A percentile compares a stretch with the other conserved stretches of the same genome.
Evolutionary conservation across 1,140 invertebrate species (phyloP).

Genomic region (Zaprionus taronus): DNA sequence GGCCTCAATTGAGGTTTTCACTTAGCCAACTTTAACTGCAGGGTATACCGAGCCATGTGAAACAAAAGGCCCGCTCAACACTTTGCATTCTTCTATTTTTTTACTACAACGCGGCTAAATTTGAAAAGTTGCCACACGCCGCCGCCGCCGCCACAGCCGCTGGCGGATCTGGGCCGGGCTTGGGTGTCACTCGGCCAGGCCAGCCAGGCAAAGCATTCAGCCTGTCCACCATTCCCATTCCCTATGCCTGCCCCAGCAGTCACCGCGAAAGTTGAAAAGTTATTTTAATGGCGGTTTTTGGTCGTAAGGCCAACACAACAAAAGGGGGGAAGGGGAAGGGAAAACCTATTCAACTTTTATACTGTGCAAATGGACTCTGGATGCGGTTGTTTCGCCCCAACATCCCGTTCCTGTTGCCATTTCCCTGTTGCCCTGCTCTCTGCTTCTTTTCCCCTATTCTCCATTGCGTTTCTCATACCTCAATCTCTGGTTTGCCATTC

Average conservation of each 20-base stretch:
- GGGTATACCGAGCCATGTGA: not conserved
- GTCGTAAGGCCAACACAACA: slow-evolving; percentile 23
- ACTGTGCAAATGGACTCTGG: slow-evolving; percentile 41
- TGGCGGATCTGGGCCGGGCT: not conserved
- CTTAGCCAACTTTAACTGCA: not conserved
- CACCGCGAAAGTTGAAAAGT: slow-evolving; percentile 53
- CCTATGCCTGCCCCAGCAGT: not conserved
- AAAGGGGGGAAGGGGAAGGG: not conserved
- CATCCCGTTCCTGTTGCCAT: not conserved
- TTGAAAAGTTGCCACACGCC: slow-evolving; percentile 58
- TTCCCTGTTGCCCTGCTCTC: not conserved
- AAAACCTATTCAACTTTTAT: slow-evolving; percentile 37
- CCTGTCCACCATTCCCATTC: not conserved
- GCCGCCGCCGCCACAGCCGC: slow-evolving; percentile 10
- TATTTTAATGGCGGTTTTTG: slow-evolving; percentile 68
- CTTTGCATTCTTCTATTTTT: slow-evolving; percentile 49
- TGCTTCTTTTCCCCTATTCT: not conserved
- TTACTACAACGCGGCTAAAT: slow-evolving; percentile 40
- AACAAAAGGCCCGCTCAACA: slow-evolving; percentile 18
- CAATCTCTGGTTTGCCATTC: not conserved
- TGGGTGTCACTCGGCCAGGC: slow-evolving; percentile 31
- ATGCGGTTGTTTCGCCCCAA: slow-evolving; percentile 29
- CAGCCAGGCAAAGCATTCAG: slow-evolving; percentile 14
- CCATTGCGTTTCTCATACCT: not conserved
- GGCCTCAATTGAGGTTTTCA: not conserved